Evolutionary conservation across 2,888 invertebrate species (phyloP), one percentile per base, ranked within the genome.

Genomic region (Drosophila paramelanica): DNA sequence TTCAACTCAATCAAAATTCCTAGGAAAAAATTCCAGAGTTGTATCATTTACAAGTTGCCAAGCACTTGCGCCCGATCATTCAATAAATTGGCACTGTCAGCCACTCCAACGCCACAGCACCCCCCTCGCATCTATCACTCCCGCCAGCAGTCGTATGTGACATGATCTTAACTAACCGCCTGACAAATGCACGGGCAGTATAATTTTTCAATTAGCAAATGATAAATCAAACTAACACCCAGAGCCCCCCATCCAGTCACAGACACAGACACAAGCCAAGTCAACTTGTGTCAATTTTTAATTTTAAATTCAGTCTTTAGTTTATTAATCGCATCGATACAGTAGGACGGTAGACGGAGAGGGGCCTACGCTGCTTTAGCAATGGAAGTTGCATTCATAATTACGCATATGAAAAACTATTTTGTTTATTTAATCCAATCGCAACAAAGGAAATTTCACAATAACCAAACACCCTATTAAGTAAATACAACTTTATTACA

Each of bases 121-220:
- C 10, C 31, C 10, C 10, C 31, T 27, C 27, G 7, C 42, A 14
- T 14, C 17, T 13, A 55, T 46, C 50, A 41, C 20, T 27, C 68
- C 45, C 23, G 53, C 23, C 33, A 42, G 39, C 38, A 25, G 20
- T 57, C 65, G 52, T 50, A 51, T 62, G 57, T 86, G 84, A 79
- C 84, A 84, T 79, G 79, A 78, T 73, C 79, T 85, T 73, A 87
- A 78, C 78, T 87, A 86, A 86, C 83, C 81, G 74, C 77, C 81
- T 86, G 83, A 88, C 88, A 85, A 82, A 72, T 79, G 60, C 74
- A 73, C 64, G 67, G 77, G 72, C 78, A 76, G 80, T 86, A 88
- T 88, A 89, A 88, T 88, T 89, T 88, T 86, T 83, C 88, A 87
- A 86, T 88, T 88, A 89, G 76, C 89, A 87, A 85, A 81, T 88